Percentiles rank a stretch among this genome's conserved stretches.
These are phyloP conservation scores for Odontomachus brunneus DNA, from an alignment of 1,140 invertebrate genomes.

Conservation along the genomic window DNA sequence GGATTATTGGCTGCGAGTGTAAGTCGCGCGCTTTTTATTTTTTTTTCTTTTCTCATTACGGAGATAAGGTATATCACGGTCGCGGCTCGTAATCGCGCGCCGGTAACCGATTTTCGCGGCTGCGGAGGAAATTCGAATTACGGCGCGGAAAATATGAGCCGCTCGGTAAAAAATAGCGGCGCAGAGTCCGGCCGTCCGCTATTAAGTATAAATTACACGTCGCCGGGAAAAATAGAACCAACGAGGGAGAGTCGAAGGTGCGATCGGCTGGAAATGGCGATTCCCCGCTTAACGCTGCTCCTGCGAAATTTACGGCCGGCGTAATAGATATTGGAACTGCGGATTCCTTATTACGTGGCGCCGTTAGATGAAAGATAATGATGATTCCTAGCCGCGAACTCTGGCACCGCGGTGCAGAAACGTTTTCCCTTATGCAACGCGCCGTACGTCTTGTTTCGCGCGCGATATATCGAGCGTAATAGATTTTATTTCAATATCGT, in stretches of 20 bases:
- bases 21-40: conserved; percentile 52
- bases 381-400: conserved; percentile 71
- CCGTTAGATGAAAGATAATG: conserved; percentile 72
- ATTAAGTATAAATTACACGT: conserved; percentile 74
- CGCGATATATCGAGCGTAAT: conserved; percentile 54
- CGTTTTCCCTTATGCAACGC: conserved; percentile 60
- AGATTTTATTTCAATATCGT: conserved; percentile 67
- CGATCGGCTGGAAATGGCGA: conserved; percentile 74
- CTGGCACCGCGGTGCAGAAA: conserved; percentile 47
- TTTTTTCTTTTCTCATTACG: conserved; percentile 72
- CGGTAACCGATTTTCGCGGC: conserved; percentile 60
- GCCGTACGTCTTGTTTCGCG: conserved; percentile 37
- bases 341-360: conserved; percentile 73
- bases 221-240: conserved; percentile 21
- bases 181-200: conserved; percentile 38
- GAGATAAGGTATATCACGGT: conserved; percentile 64
- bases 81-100: conserved; percentile 59
- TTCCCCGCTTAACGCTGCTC: conserved; percentile 64
- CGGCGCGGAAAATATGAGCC: conserved; percentile 62
- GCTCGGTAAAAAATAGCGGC: conserved; percentile 52
- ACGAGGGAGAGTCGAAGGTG: conserved; percentile 28
- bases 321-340: conserved; percentile 74
- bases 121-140: conserved; percentile 59
- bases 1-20: conserved; percentile 39
- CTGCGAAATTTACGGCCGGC: conserved; percentile 65